Evolutionary conservation across 2,888 invertebrate genomes (phyloP).

Genomic region (Habrosyne pyritoides): DNA sequence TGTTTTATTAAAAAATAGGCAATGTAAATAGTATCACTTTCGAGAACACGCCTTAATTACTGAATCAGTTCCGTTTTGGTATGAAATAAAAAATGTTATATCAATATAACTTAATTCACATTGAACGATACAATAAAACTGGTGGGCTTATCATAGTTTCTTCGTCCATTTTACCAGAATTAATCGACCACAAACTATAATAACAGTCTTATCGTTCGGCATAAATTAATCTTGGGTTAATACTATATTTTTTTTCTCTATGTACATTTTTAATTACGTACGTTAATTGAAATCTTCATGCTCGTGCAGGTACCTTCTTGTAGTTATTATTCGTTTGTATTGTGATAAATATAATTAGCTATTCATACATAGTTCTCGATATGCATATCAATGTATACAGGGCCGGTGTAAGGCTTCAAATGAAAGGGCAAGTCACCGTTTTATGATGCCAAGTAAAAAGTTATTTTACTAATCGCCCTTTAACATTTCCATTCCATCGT

Average conservation of each 20-base stretch:
- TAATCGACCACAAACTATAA: conserved; percentile 70
- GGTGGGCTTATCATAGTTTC: conserved; percentile 48
- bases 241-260: conserved; percentile 69
- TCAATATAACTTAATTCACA: conserved; percentile 10
- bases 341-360: conserved; percentile 27
- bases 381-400: not conserved
- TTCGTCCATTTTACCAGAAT: conserved; percentile 60
- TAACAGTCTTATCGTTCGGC: conserved; percentile 73
- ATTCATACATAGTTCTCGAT: conserved; percentile 4
- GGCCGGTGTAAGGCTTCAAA: not conserved
- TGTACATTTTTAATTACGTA: conserved; percentile 74
- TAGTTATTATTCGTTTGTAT: conserved; percentile 45
- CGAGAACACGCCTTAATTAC: not conserved
- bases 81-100: not conserved
- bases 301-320: conserved; percentile 32
- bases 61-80: not conserved
- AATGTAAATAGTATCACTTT: not conserved
- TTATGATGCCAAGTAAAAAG: not conserved
- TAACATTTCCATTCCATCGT: not conserved
- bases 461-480: not conserved
- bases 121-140: conserved; percentile 44
- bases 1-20: not conserved
- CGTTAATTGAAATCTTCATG: conserved; percentile 74
- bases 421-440: not conserved
- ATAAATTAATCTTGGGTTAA: conserved; percentile 76